A percentile compares a stretch with the other conserved stretches of the same genome.
phyloP scores from a whole-genome alignment of 92 coral and sea anemone species.

The Porites evermanni region DNA sequence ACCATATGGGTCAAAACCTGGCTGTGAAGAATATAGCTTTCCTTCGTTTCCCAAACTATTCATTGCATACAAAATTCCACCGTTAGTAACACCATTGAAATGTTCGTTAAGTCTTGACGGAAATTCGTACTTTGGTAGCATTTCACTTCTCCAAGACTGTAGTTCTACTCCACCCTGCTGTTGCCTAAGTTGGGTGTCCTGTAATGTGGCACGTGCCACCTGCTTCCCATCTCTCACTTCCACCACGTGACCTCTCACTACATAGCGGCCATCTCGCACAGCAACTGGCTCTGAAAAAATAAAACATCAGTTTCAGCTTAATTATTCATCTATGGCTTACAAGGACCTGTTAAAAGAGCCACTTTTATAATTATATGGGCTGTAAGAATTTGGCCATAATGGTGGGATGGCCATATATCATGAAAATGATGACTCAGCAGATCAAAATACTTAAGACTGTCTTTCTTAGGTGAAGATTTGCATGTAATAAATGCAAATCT shows the following conservation, averaged over 20 bases:
- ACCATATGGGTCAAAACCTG: slow-evolving; percentile 15
- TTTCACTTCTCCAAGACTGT: slow-evolving; percentile 13
- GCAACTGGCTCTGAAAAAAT: slow-evolving; percentile 52
- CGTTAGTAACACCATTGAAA: background rate
- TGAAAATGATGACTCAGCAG: no score
- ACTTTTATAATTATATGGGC: no score
- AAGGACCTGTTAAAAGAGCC: no score
- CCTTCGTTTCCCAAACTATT: slow-evolving; percentile 22
- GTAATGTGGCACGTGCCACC: slow-evolving; percentile 28
- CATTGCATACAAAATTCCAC: slow-evolving; percentile 38
- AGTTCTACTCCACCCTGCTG: slow-evolving; percentile 4
- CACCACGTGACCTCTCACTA: slow-evolving; percentile 65
- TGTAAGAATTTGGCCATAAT: no score
- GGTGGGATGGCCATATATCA: no score
- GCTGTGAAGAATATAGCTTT: slow-evolving; percentile 17
- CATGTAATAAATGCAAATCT: no score
- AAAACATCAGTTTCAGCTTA: background rate
- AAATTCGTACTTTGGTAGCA: slow-evolving; percentile 21
- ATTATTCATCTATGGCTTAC: no score
- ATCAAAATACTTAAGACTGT: no score
- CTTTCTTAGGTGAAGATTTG: no score
- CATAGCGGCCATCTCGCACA: slow-evolving; percentile 64
- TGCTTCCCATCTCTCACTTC: slow-evolving; percentile 75
- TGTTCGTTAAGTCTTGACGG: slow-evolving; percentile 1
- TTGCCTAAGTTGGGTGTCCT: background rate